A percentile compares a stretch with the other conserved stretches of the same genome.
These are phyloP conservation scores for Neopipo cinnamomea DNA, from an alignment of 2,113 vertebrate genomes.

Conservation along the genomic window DNA sequence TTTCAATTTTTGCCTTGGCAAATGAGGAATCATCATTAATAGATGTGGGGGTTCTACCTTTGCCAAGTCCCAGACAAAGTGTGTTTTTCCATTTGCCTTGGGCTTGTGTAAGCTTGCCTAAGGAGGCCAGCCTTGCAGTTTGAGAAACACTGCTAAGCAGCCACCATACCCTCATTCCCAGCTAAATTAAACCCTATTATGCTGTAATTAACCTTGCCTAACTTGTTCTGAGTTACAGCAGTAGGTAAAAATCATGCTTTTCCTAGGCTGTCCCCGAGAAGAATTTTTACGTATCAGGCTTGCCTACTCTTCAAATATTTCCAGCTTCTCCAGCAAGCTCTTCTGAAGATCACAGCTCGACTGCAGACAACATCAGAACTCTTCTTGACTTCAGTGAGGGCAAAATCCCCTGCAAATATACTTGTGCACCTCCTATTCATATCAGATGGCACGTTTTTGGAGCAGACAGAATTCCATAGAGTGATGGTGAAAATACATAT, in stretches of 20 bases:
- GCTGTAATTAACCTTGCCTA: slow-evolving; percentile 67
- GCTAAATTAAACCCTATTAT: slow-evolving; percentile 68
- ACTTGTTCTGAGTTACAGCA: slow-evolving; percentile 64
- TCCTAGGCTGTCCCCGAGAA: slow-evolving; percentile 1
- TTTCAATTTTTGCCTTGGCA: slow-evolving; percentile 57
- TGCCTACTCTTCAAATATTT: slow-evolving; percentile 10
- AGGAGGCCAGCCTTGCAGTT: slow-evolving; percentile 51
- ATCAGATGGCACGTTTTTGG: not conserved
- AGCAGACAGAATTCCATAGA: not conserved
- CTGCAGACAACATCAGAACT: not conserved
- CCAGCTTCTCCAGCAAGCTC: slow-evolving; percentile 1
- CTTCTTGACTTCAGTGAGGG: not conserved
- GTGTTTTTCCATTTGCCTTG: slow-evolving; percentile 63
- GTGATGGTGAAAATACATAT: not conserved
- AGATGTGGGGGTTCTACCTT: slow-evolving; percentile 22
- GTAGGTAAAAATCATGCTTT: slow-evolving; percentile 36
- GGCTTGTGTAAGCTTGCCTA: slow-evolving; percentile 70
- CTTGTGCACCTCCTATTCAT: rapidly evolving
- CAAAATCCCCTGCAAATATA: not conserved
- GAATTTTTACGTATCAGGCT: not conserved
- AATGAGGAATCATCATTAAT: slow-evolving; percentile 56
- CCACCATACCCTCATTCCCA: slow-evolving; percentile 62
- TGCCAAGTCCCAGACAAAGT: slow-evolving; percentile 62
- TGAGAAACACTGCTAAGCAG: slow-evolving; percentile 66
- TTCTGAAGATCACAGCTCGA: not conserved